Conservation (phyloP, 2,888 invertebrate genomes). For the Cataglyphis livida region DNA sequence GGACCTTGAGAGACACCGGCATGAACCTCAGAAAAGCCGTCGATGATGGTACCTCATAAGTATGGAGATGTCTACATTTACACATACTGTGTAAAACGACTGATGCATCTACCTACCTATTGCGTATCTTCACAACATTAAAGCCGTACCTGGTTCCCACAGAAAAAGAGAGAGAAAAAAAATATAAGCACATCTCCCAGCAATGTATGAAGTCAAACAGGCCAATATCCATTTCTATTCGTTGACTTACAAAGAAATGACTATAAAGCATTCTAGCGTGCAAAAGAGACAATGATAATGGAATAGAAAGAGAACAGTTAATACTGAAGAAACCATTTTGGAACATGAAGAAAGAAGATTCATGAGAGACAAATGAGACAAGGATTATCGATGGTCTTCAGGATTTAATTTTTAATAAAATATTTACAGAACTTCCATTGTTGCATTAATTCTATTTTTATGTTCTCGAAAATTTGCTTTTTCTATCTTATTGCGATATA, state of each 20-base stretch:
- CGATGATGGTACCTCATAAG: conserved; percentile 40
- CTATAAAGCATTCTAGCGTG: background rate
- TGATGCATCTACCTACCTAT: conserved; percentile 55
- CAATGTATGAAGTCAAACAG: conserved; percentile 59
- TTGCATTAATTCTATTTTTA: background rate
- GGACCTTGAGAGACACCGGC: conserved; percentile 28
- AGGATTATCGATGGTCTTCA: background rate
- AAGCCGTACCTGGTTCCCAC: conserved; percentile 78
- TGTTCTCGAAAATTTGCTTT: background rate
- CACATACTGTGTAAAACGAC: conserved; percentile 33
- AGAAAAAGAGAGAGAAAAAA: conserved; percentile 47
- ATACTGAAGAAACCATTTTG: conserved; percentile 18
- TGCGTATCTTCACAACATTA: conserved; percentile 58
- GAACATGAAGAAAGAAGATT: conserved; percentile 18
- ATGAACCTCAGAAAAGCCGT: conserved; percentile 30
- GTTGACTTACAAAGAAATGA: conserved; percentile 14
- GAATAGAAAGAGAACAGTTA: conserved; percentile 1
- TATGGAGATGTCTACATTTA: conserved; percentile 44
- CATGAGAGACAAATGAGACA: background rate
- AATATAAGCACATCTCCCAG: conserved; percentile 59
- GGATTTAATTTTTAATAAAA: conserved; percentile 17
- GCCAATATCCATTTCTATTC: conserved; percentile 40
- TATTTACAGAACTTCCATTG: conserved; percentile 8
- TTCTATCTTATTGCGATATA: background rate
- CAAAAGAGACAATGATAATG: conserved; percentile 30